Evolutionary conservation across 2,797 vertebrate genomes (phyloP).

Genomic region (Crocodylus rhombifer): DNA sequence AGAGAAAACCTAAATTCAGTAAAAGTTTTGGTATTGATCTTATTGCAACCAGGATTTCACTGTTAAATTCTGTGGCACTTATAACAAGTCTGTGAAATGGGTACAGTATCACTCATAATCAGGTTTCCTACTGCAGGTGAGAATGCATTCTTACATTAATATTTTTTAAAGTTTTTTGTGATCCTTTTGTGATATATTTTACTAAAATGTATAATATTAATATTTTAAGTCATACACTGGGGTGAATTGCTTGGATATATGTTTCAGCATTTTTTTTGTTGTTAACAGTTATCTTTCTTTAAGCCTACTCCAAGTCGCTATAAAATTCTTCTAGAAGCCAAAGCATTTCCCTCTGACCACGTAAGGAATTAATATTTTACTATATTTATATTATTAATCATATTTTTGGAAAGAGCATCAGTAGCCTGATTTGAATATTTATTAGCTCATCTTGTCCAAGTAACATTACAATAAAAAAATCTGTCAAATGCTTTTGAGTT

Average conservation of each 20-base stretch:
- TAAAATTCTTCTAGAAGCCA: constrained; percentile 94
- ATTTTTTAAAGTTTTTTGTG: constrained; percentile 24
- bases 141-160: neutral
- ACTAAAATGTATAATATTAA: constrained; percentile 27
- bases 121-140: too few species aligned
- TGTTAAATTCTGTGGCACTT: neutral
- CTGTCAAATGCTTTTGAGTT: constrained; percentile 77
- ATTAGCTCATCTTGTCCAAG: constrained; percentile 72
- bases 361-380: constrained; percentile 85
- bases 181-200: constrained; percentile 27
- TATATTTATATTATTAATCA: constrained; percentile 75
- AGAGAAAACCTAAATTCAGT: neutral
- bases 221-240: constrained; percentile 34
- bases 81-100: neutral
- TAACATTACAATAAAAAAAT: constrained; percentile 74
- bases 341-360: constrained; percentile 95
- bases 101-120: neutral
- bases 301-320: constrained; percentile 89
- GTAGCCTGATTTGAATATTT: constrained; percentile 75
- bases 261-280: constrained; percentile 40
- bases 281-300: constrained; percentile 93
- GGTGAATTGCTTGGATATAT: constrained; percentile 6
- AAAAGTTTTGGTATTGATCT: neutral
- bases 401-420: constrained; percentile 63
- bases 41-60: neutral